A percentile compares a stretch with the other conserved stretches of the same genome.
These are phyloP conservation scores for Callorhinus ursinus DNA, from an alignment of 2,113 vertebrate species.

Conservation along the genomic window DNA sequence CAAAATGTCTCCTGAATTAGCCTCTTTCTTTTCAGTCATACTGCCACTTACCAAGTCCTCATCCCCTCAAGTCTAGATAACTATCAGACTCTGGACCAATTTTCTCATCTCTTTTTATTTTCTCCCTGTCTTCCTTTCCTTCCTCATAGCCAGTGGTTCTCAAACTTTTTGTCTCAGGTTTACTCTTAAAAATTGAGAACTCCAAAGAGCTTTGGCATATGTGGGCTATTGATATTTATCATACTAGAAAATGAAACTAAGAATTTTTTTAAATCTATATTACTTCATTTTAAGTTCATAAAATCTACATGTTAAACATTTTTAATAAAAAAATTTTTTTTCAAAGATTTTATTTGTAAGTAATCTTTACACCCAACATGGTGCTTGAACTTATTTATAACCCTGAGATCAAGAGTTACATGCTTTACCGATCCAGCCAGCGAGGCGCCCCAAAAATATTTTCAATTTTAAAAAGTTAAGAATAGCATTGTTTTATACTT, in stretches of 20 bases:
- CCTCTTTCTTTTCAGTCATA: neutral
- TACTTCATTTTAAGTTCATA: neutral
- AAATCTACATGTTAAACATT: neutral
- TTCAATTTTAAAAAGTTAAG: conserved; percentile 41
- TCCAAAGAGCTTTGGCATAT: neutral
- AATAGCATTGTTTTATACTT: neutral
- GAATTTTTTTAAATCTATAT: neutral
- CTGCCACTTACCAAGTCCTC: neutral
- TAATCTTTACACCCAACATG: neutral
- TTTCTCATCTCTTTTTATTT: conserved; percentile 11
- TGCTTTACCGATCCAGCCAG: neutral
- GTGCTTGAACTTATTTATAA: neutral
- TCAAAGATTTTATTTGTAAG: neutral
- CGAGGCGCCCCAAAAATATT: neutral
- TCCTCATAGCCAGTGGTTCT: neutral
- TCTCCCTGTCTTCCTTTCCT: neutral
- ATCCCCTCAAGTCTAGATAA: neutral
- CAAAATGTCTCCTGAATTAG: neutral
- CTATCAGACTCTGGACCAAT: neutral
- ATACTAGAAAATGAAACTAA: conserved; percentile 44
- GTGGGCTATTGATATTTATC: neutral
- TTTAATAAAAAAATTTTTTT: conserved; percentile 8
- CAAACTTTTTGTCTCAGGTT: neutral
- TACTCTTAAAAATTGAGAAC: neutral
- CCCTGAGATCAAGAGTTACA: neutral